phyloP scores from a whole-genome alignment of 2,888 invertebrate genomes.

The Coecobrya sp. region DNA sequence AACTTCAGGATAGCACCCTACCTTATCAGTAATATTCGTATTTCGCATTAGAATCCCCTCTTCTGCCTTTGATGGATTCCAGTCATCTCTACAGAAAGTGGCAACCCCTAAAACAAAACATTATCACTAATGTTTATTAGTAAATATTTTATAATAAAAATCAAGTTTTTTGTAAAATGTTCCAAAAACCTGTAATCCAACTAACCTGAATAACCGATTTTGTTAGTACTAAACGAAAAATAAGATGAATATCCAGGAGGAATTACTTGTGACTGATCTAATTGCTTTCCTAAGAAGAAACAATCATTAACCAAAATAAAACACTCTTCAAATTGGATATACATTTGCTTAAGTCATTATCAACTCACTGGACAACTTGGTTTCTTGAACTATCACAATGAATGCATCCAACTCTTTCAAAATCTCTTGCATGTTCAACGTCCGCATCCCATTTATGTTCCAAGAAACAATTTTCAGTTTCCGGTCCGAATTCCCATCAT shows the following conservation, averaged over 20 bases:
- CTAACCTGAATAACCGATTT: slow-evolving; percentile 81
- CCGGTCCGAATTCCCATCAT: background rate
- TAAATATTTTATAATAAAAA: no score
- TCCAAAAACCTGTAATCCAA: no score
- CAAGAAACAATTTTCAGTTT: slow-evolving; percentile 80
- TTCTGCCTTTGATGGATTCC: slow-evolving; percentile 78
- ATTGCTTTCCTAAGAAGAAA: slow-evolving; percentile 64
- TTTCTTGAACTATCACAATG: slow-evolving; percentile 83
- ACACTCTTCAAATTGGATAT: no score
- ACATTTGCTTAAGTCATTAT: no score
- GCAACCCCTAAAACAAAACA: slow-evolving; percentile 81
- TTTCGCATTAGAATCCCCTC: slow-evolving; percentile 66
- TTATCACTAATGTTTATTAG: background rate
- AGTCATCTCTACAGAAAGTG: slow-evolving; percentile 73
- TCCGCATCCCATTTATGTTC: slow-evolving; percentile 84
- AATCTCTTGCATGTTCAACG: slow-evolving; percentile 76
- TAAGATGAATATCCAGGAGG: slow-evolving; percentile 80
- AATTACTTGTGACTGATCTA: slow-evolving; percentile 72
- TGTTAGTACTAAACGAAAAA: slow-evolving; percentile 80
- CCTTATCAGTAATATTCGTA: background rate
- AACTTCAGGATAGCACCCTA: slow-evolving; percentile 68
- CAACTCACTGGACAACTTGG: slow-evolving; percentile 81
- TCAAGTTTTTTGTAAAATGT: no score
- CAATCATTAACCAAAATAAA: no score
- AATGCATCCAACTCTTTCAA: slow-evolving; percentile 73